Base-by-base conservation (phyloP, 1,140 invertebrate genomes). In the Ceratosolen solmsi region DNA sequence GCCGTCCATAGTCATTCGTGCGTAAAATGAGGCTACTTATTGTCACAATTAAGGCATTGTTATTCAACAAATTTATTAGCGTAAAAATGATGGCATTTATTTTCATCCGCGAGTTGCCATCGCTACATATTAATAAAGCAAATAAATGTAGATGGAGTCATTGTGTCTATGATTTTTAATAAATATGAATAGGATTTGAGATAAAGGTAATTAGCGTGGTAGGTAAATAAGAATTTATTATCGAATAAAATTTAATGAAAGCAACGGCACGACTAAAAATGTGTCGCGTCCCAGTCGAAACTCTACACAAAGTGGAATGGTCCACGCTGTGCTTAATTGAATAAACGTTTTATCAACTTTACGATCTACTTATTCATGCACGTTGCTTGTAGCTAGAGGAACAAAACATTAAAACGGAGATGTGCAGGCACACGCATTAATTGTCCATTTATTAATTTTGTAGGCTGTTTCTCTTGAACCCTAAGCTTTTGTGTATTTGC, bases 281-380 rank as follows among this genome's bases (percentile, higher is more conserved):
- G 13, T 30, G 60, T 63, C 65, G n/a, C n/a, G n/a, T 1, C 11
- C 4, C 20, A 70, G 22, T 70, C 27, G 4, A 70, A 70, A 41
- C 5, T 51, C 8, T 51, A 51, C 17, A 72, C 8, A 20, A 51
- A 33, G 46, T 27, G 15, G 49, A 36, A 4, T 2, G 25, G 13
- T 17, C 13, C 33, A 54, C 25, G 33, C 3, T n/a, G 65, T 2
- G 46, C 77, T 77, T 70, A 79, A 79, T 79, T 79, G 65, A 58
- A 79, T 79, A 79, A 79, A 58, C 65, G 77, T 27, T 70, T 58
- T 71, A 71, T 79, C 51, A 79, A 58, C 49, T 71, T 54, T 70
- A 79, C 33, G 65, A 79, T 79, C 77, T 58, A 79, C 77, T 79
- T 79, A 71, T 71, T 54, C 77, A 41, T 60, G 7, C 22, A 30